Conservation (phyloP, 2,113 vertebrate genomes). For the Anseranas semipalmata region DNA sequence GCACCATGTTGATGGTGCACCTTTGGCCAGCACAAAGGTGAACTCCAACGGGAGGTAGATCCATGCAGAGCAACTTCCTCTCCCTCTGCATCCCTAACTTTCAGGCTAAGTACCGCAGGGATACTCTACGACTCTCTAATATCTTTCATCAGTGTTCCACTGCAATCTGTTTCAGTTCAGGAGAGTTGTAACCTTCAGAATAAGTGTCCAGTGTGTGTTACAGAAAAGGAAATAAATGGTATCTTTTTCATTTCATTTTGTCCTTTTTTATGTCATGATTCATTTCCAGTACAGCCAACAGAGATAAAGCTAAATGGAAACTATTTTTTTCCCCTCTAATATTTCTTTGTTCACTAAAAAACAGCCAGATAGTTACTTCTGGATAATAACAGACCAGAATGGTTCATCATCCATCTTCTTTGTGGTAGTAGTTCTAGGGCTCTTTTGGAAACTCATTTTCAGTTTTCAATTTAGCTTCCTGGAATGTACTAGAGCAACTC, state of each 20-base stretch:
- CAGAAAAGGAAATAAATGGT: constrained; percentile 56
- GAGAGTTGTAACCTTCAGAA: constrained; percentile 50
- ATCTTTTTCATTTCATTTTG: constrained; percentile 52
- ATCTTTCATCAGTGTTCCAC: neutral
- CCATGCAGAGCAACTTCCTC: neutral
- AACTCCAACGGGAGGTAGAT: accelerated
- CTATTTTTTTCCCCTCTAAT: constrained; percentile 36
- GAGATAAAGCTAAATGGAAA: constrained; percentile 69
- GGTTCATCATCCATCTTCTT: constrained; percentile 38
- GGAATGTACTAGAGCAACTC: neutral
- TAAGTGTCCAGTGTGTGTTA: constrained; percentile 33
- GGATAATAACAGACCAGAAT: constrained; percentile 28
- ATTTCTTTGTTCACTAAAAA: constrained; percentile 62
- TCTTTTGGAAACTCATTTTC: neutral
- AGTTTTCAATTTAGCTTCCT: neutral
- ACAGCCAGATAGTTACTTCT: constrained; percentile 18
- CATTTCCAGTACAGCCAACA: constrained; percentile 50
- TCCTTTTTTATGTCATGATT: constrained; percentile 51
- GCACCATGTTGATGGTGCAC: accelerated
- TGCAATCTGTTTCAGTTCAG: neutral
- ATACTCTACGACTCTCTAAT: neutral
- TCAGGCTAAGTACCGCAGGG: neutral
- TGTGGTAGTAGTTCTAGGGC: neutral
- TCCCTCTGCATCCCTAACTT: neutral
- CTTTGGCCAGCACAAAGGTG: accelerated